phyloP scores from a whole-genome alignment of 2,113 vertebrate genomes.

The Elaphurus davidianus region DNA sequence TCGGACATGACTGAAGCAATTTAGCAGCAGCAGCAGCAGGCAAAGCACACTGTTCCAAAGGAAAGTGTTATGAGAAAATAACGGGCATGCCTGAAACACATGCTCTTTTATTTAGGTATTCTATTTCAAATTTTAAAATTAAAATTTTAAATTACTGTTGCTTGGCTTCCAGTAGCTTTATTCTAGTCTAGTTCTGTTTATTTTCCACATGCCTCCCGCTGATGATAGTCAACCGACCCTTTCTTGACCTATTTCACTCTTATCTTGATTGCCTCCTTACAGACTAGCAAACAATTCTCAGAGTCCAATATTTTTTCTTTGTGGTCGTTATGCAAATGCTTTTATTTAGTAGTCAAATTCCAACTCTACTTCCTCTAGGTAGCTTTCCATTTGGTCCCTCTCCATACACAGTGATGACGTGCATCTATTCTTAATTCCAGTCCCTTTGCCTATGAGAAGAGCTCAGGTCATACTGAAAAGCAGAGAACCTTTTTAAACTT shows the following conservation, averaged over 20 bases:
- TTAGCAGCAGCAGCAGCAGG: too few relatives aligned
- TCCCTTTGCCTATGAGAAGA: background rate
- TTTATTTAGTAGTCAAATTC: slow-evolving; percentile 14
- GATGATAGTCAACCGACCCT: background rate
- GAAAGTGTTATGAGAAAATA: background rate
- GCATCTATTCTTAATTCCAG: background rate
- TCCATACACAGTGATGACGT: background rate
- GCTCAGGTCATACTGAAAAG: background rate
- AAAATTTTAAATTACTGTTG: background rate
- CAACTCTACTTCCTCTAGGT: background rate
- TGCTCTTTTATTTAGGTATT: background rate
- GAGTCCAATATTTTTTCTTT: background rate
- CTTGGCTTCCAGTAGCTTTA: background rate
- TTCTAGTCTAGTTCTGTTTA: background rate
- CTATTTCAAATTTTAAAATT: background rate
- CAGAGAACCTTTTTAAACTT: background rate
- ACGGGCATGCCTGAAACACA: background rate
- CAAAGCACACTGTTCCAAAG: background rate
- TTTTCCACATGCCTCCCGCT: background rate
- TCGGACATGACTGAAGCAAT: too few relatives aligned
- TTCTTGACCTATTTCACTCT: background rate
- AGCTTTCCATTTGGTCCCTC: background rate
- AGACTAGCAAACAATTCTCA: background rate
- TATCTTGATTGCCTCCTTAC: background rate
- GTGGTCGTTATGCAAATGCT: background rate